A percentile compares a stretch with the other conserved stretches of the same genome.
Conservation (phyloP, 2,113 vertebrate genomes). For the Dinomys branickii region DNA sequence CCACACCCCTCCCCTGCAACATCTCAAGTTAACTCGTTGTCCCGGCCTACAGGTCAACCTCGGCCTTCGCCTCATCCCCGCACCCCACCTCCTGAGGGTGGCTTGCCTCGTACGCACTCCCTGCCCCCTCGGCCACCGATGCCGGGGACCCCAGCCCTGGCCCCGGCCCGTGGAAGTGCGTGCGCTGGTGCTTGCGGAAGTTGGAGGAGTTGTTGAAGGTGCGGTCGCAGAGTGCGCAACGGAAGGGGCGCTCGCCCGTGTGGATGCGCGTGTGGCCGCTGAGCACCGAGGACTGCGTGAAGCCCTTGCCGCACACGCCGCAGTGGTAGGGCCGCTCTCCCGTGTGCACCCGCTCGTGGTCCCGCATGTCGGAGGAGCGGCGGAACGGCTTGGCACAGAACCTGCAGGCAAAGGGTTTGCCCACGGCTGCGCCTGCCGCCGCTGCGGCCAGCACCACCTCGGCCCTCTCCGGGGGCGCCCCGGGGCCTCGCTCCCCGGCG, state of each 20-base stretch:
- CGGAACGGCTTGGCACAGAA: slow-evolving; percentile 82
- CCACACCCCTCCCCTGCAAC: neutral
- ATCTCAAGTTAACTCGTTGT: neutral
- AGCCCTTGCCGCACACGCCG: slow-evolving; percentile 91
- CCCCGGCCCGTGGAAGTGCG: slow-evolving; percentile 71
- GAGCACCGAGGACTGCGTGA: slow-evolving; percentile 87
- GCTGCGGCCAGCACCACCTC: slow-evolving; percentile 66
- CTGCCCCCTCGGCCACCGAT: neutral
- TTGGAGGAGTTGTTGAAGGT: slow-evolving; percentile 83
- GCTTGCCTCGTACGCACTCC: neutral
- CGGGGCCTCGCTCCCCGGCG: neutral
- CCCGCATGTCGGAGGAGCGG: slow-evolving; percentile 82
- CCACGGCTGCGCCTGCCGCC: neutral
- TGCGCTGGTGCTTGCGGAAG: slow-evolving; percentile 83
- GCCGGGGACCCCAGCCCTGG: neutral
- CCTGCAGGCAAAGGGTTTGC: slow-evolving; percentile 82
- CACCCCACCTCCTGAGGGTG: neutral
- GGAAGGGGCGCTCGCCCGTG: slow-evolving; percentile 82
- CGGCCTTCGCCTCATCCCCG: neutral
- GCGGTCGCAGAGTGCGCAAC: slow-evolving; percentile 76
- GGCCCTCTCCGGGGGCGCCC: slow-evolving; percentile 2
- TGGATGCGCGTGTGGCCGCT: slow-evolving; percentile 82
- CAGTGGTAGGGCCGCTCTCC: slow-evolving; percentile 94
- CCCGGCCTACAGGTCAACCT: slow-evolving; percentile 6
- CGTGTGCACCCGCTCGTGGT: slow-evolving; percentile 88